These are phyloP conservation scores for Hyperoodon ampullatus DNA, from an alignment of 2,113 vertebrate genomes.

Conservation along the genomic window DNA sequence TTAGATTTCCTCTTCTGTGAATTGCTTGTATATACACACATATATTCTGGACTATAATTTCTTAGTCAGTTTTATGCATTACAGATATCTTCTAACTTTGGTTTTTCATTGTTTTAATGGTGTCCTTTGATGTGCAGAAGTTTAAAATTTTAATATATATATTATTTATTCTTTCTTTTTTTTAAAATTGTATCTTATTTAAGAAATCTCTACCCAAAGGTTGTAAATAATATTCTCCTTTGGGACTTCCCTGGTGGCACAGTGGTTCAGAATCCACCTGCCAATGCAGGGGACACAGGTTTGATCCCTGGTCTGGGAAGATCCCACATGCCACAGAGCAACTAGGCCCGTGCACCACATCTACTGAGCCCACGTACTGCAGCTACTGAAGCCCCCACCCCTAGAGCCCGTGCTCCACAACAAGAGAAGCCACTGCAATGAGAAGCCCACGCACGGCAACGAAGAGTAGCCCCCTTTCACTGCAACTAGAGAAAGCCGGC, in stretches of 20 bases:
- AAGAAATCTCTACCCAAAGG: background rate
- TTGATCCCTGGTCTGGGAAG: too few species aligned
- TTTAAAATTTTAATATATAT: background rate
- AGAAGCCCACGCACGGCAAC: too few species aligned
- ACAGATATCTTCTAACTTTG: background rate
- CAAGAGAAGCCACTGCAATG: too few species aligned
- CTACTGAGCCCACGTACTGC: too few species aligned
- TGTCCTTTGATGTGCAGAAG: background rate
- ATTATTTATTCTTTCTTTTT: background rate
- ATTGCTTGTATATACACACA: background rate
- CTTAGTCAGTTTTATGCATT: constrained; percentile 1
- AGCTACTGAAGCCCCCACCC: too few species aligned
- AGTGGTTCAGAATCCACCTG: too few species aligned
- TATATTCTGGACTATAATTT: background rate
- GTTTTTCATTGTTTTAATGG: background rate
- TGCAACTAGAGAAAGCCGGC: too few species aligned
- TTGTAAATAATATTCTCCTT: background rate
- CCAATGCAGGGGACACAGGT: too few species aligned
- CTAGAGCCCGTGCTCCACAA: too few species aligned
- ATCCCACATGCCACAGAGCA: too few species aligned
- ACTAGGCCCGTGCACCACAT: too few species aligned
- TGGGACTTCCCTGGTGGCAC: background rate
- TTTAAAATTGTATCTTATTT: background rate
- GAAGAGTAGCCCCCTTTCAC: too few species aligned
- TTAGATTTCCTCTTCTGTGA: background rate